Conservation (phyloP, 2,797 vertebrate species). For the Hemitrygon akajei region DNA sequence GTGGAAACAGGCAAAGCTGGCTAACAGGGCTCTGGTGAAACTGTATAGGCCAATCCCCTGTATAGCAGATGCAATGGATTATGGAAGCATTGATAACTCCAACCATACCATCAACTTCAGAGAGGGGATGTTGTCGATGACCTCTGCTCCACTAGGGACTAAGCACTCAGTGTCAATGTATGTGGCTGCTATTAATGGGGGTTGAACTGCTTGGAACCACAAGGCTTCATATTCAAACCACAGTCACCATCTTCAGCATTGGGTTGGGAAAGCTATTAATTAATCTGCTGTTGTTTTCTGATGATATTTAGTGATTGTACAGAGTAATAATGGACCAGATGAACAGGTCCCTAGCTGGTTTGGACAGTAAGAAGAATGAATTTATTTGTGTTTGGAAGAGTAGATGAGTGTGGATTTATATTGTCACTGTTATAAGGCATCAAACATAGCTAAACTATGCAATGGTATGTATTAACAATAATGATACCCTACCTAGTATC, state of each 20-base stretch:
- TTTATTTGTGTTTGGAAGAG: not conserved
- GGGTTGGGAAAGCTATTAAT: not conserved
- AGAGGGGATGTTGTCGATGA: too few species aligned
- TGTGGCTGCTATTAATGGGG: not conserved
- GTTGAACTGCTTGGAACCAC: not conserved
- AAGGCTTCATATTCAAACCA: not conserved
- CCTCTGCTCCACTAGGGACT: too few species aligned
- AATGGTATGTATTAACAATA: too few species aligned
- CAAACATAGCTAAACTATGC: too few species aligned
- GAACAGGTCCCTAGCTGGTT: not conserved
- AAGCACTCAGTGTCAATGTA: too few species aligned
- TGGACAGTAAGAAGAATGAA: not conserved
- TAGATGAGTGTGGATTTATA: not conserved
- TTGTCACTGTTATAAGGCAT: not conserved
- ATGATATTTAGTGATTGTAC: not conserved
- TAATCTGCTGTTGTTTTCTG: not conserved
- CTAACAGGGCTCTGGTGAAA: too few species aligned
- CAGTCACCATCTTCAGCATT: not conserved
- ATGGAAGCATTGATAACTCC: too few species aligned
- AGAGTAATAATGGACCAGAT: not conserved
- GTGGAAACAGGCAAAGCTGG: too few species aligned
- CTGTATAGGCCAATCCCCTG: too few species aligned
- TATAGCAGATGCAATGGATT: too few species aligned
- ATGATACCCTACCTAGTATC: too few species aligned
- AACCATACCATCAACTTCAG: too few species aligned